phyloP scores from a whole-genome alignment of 2,113 vertebrate species.

The Phalacrocorax brasilianus region DNA sequence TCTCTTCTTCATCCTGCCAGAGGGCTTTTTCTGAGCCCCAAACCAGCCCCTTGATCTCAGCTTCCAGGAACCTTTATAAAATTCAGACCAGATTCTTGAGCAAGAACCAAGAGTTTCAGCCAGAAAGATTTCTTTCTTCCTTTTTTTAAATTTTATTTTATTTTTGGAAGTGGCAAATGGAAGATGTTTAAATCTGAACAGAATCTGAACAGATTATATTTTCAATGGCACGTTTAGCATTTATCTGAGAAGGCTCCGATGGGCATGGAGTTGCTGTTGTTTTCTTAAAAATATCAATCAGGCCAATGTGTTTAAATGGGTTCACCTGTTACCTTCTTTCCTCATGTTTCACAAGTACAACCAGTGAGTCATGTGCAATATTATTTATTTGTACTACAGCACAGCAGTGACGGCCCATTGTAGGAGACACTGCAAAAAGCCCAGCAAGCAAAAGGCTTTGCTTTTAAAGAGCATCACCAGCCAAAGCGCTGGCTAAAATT shows the following conservation, averaged over 20 bases:
- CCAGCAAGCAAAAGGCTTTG: background rate
- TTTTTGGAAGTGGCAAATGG: conserved; percentile 32
- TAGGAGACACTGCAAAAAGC: background rate
- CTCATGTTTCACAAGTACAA: conserved; percentile 25
- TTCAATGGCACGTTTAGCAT: conserved; percentile 25
- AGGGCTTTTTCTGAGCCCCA: conserved; percentile 55
- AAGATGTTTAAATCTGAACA: conserved; percentile 12
- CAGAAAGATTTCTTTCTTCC: conserved; percentile 5
- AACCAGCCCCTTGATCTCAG: conserved; percentile 50
- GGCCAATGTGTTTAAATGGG: background rate
- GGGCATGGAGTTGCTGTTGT: background rate
- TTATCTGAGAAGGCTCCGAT: background rate
- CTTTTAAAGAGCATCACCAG: background rate
- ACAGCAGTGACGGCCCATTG: background rate
- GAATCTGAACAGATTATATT: conserved; percentile 20
- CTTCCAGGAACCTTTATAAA: conserved; percentile 68
- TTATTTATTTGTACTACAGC: conserved; percentile 5
- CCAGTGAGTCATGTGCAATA: background rate
- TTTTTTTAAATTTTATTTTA: background rate
- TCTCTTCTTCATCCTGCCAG: conserved; percentile 53
- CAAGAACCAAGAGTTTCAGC: conserved; percentile 60
- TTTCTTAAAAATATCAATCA: background rate
- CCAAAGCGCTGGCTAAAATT: background rate
- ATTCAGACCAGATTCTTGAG: conserved; percentile 66
- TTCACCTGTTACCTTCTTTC: conserved; percentile 8